Conservation (phyloP, 1,140 invertebrate genomes). For the Adelges cooleyi region DNA sequence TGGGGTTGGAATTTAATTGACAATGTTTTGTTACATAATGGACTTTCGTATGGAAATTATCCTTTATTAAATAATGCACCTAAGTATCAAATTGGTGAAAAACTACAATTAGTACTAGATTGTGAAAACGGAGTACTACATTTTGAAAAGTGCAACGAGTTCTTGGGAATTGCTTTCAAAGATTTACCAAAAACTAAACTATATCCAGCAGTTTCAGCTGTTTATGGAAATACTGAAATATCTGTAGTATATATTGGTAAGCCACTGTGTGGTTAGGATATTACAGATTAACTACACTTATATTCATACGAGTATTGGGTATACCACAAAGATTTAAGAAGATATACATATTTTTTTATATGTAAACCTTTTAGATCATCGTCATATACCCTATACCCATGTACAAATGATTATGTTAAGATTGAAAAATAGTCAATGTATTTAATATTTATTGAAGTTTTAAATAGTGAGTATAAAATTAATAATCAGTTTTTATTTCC, state of each 20-base stretch:
- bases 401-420: too few species aligned
- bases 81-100: slow-evolving; percentile 94
- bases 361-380: too few species aligned
- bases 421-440: too few species aligned
- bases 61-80: slow-evolving; percentile 92
- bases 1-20: slow-evolving; percentile 99
- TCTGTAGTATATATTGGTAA: slow-evolving; percentile 97
- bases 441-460: too few species aligned
- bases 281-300: neutral
- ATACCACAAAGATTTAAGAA: too few species aligned
- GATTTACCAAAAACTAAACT: slow-evolving; percentile 78
- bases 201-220: slow-evolving; percentile 92
- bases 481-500: too few species aligned
- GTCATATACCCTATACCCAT: too few species aligned
- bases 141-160: slow-evolving; percentile 98
- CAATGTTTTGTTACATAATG: slow-evolving; percentile 93
- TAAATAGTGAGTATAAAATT: too few species aligned
- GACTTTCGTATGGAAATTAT: slow-evolving; percentile 89
- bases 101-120: slow-evolving; percentile 91
- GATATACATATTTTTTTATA: too few species aligned
- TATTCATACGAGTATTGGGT: too few species aligned
- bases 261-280: slow-evolving; percentile 76
- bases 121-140: slow-evolving; percentile 94
- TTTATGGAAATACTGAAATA: slow-evolving; percentile 99
- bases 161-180: slow-evolving; percentile 93